phyloP scores from a whole-genome alignment of 1,140 invertebrate genomes.

The Aphis craccivora region DNA sequence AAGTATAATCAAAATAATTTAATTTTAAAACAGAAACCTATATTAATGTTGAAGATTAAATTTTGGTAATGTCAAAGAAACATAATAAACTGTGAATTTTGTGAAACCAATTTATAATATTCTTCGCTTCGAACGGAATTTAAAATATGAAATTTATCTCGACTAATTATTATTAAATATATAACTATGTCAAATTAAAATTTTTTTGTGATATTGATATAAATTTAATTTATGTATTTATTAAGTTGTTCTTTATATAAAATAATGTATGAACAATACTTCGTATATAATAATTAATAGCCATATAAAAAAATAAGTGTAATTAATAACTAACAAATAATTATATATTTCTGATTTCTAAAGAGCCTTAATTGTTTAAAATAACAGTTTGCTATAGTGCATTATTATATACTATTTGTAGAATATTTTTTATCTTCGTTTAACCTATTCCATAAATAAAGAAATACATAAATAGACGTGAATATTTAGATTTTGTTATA shows the following conservation, averaged over 20 bases:
- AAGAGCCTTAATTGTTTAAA: not conserved
- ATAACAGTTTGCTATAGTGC: not conserved
- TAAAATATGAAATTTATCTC: not conserved
- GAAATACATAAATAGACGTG: not conserved
- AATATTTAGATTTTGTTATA: not conserved
- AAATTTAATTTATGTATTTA: not conserved
- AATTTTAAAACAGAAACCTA: too few species aligned
- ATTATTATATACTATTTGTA: not conserved
- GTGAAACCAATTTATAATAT: not conserved
- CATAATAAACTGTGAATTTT: not conserved
- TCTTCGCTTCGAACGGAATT: not conserved
- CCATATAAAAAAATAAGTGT: not conserved
- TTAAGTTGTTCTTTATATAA: constrained; percentile 1
- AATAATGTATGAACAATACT: not conserved
- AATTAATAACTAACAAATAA: not conserved
- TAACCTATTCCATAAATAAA: too few species aligned
- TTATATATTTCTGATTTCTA: not conserved
- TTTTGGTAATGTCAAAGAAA: not conserved
- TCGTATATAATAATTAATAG: not conserved
- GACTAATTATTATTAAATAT: constrained; percentile 8
- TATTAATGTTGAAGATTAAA: not conserved
- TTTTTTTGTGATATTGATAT: not conserved
- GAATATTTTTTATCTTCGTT: too few species aligned
- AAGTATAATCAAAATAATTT: too few species aligned
- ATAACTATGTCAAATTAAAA: not conserved